Conservation (phyloP, 2,888 invertebrate species). For the Orchesellides sinensis region DNA sequence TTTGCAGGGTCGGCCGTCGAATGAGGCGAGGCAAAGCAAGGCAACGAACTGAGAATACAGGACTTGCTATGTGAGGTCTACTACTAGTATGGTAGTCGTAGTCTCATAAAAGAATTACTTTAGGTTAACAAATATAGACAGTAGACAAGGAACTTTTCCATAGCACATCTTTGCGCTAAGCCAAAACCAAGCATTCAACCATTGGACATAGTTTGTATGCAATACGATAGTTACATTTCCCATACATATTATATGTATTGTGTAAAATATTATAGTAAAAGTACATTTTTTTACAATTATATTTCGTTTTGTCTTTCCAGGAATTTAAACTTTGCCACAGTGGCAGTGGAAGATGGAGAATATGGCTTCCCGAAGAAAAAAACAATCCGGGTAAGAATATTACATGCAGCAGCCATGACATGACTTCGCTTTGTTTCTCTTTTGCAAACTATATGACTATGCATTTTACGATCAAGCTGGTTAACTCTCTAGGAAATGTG, state of each 20-base stretch:
- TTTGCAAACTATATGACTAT: no score
- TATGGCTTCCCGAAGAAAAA: slow-evolving; percentile 84
- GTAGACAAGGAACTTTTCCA: neutral
- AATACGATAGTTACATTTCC: neutral
- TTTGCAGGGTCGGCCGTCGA: neutral
- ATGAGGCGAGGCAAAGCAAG: neutral
- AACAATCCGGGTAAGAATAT: slow-evolving; percentile 82
- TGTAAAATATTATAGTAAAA: neutral
- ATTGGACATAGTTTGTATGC: neutral
- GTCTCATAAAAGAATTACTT: neutral
- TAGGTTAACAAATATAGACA: neutral
- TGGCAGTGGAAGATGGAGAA: slow-evolving; percentile 85
- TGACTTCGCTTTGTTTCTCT: no score
- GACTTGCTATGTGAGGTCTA: neutral
- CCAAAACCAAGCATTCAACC: neutral
- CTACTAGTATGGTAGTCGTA: neutral
- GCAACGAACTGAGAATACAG: neutral
- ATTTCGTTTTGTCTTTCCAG: slow-evolving; percentile 76
- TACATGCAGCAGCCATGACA: no score
- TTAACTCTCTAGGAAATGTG: no score
- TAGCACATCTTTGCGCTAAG: neutral
- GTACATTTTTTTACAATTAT: neutral
- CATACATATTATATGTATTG: neutral
- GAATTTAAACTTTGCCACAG: slow-evolving; percentile 83
- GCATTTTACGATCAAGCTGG: no score